Percentiles rank a stretch among this genome's conserved stretches.
Evolutionary conservation across 1,140 invertebrate genomes (phyloP).

Genomic region (Mercenaria mercenaria): DNA sequence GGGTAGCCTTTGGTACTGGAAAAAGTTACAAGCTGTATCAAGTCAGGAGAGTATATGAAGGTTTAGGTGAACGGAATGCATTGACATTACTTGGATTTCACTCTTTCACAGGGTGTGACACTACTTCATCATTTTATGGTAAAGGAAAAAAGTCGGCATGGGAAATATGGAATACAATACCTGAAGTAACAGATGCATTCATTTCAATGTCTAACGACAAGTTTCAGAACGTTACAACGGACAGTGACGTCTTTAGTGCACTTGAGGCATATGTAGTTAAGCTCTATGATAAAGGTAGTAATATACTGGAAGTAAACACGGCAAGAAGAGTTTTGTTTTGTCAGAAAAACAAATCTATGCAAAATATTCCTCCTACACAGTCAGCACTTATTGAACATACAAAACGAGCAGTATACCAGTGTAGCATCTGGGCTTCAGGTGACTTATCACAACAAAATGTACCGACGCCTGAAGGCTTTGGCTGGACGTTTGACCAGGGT

Average conservation of each 20-base stretch:
- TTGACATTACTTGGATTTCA: background rate
- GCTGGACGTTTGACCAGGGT: too few relatives aligned
- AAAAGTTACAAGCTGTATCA: slow-evolving; percentile 3
- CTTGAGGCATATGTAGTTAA: background rate
- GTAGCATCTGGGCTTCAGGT: too few relatives aligned
- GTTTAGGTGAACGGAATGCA: background rate
- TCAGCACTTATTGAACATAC: background rate
- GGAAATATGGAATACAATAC: background rate
- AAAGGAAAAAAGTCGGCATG: slow-evolving; percentile 33
- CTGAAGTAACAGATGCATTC: background rate
- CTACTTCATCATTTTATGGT: background rate
- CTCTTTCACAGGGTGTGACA: slow-evolving; percentile 25
- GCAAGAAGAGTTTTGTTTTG: slow-evolving; percentile 27
- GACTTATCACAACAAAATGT: too few relatives aligned
- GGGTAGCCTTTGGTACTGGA: slow-evolving; percentile 66
- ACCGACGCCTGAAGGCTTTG: too few relatives aligned
- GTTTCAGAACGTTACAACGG: too few relatives aligned
- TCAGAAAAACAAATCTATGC: background rate
- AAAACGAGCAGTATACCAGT: slow-evolving; percentile 37
- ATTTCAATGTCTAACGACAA: too few relatives aligned
- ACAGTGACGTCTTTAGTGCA: background rate
- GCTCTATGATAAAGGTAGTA: background rate
- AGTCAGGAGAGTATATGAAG: background rate
- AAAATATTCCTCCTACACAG: background rate
- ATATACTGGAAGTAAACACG: background rate